Evolutionary conservation across 2,797 vertebrate genomes (phyloP).

Genomic region (Halcyon leucocephala): DNA sequence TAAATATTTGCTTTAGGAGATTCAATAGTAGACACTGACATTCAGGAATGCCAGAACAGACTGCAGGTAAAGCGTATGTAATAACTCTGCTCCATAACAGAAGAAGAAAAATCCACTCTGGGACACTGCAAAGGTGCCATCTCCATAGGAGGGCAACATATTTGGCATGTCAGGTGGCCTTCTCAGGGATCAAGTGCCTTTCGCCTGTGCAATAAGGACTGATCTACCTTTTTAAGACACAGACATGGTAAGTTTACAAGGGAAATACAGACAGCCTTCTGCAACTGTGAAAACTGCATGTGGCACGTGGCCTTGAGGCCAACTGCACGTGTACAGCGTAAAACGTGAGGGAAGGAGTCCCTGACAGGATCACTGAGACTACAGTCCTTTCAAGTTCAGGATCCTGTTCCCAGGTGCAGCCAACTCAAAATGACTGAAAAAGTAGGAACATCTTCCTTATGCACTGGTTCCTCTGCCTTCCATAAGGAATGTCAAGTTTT

Average conservation of each 20-base stretch:
- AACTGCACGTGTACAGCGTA: background rate
- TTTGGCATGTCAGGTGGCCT: background rate
- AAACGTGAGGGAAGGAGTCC: rapidly evolving
- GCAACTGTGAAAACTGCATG: background rate
- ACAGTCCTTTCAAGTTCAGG: background rate
- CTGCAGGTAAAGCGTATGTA: rapidly evolving
- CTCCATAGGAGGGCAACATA: background rate
- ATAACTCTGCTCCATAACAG: background rate
- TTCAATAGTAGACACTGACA: background rate
- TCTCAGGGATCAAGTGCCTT: background rate
- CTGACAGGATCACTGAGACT: background rate
- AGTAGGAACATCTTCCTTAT: background rate
- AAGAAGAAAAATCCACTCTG: background rate
- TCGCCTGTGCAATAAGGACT: background rate
- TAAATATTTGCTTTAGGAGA: background rate
- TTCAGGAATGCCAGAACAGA: background rate
- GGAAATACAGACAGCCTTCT: background rate
- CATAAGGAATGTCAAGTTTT: background rate
- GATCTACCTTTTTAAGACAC: background rate
- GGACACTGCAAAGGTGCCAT: background rate
- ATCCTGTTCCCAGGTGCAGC: background rate
- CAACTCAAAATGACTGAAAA: background rate
- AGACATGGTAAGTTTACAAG: background rate
- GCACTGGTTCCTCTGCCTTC: background rate
- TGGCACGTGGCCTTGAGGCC: background rate